Conservation (phyloP, 2,113 vertebrate species). For the Chaetorhynchus papuensis region DNA sequence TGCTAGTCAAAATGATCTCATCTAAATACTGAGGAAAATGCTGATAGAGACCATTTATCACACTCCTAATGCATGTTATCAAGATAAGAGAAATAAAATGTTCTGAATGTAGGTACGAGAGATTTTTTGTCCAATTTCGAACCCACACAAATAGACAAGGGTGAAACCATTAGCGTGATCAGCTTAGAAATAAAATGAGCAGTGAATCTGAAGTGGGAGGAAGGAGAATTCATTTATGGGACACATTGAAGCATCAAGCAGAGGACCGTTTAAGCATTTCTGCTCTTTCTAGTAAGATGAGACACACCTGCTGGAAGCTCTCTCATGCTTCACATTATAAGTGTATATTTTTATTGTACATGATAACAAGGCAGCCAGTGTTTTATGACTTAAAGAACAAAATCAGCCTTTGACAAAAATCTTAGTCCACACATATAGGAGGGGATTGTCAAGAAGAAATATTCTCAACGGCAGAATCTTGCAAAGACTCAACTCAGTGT, state of each 20-base stretch:
- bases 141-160: neutral
- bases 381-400: neutral
- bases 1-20: neutral
- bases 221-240: neutral
- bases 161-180: neutral
- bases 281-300: neutral
- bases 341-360: neutral
- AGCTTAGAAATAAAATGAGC: neutral
- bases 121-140: neutral
- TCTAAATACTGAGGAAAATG: neutral
- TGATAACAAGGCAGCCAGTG: neutral
- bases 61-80: neutral
- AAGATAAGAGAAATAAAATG: neutral
- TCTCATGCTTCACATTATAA: neutral
- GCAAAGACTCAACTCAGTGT: neutral
- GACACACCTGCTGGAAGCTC: neutral
- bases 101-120: neutral
- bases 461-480: neutral
- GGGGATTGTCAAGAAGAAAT: neutral
- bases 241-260: neutral
- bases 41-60: neutral
- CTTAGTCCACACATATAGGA: rapidly evolving
- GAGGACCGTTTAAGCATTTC: neutral
- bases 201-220: neutral
- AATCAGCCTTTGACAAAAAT: neutral